Conservation (phyloP, 2,888 invertebrate genomes). For the Resseliella maxima region DNA sequence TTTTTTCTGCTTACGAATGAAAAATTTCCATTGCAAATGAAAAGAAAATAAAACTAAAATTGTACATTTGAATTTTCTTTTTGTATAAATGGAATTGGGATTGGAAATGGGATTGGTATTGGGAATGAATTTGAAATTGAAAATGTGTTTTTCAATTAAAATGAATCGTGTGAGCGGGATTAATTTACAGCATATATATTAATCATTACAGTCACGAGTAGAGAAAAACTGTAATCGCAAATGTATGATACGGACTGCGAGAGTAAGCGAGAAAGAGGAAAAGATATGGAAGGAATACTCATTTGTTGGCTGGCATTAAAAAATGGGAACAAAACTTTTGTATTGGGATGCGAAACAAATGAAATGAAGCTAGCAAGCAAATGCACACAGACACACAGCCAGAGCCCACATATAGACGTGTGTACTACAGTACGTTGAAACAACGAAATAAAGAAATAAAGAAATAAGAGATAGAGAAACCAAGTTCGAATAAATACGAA, state of each 20-base stretch:
- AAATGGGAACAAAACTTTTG: conserved; percentile 19
- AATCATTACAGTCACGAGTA: conserved; percentile 41
- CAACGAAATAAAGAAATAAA: neutral
- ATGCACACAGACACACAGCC: too few species aligned
- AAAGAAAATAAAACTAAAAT: too few species aligned
- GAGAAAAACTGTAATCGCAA: conserved; percentile 27
- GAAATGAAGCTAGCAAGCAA: conserved; percentile 13
- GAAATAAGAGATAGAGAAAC: neutral
- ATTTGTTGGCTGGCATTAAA: conserved; percentile 14
- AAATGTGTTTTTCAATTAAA: conserved; percentile 18
- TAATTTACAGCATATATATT: conserved; percentile 12
- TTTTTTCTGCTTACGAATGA: too few species aligned
- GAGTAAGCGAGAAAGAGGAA: neutral
- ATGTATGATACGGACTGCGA: neutral
- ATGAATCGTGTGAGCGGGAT: conserved; percentile 8
- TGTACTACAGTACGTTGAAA: neutral
- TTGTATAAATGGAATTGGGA: neutral
- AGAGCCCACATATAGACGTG: neutral
- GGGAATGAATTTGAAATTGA: neutral
- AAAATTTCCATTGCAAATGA: too few species aligned
- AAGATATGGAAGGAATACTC: neutral
- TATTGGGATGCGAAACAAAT: conserved; percentile 33
- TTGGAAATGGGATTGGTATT: neutral
- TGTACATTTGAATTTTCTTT: neutral
- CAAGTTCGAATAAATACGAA: neutral